Evolutionary conservation across 2,888 invertebrate species (phyloP).

Genomic region (Ypsolopha sequella): DNA sequence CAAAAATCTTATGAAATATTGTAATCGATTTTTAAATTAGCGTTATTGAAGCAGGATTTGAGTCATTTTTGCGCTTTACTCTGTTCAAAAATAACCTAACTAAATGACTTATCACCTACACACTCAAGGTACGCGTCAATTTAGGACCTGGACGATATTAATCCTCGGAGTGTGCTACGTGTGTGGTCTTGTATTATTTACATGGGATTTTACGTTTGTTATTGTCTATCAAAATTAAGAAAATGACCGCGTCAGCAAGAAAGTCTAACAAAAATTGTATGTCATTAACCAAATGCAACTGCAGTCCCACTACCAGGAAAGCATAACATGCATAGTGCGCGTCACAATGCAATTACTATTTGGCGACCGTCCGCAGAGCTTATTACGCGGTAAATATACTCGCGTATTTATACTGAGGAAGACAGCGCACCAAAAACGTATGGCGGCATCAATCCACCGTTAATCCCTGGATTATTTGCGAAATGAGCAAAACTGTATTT

Average conservation of each 20-base stretch:
- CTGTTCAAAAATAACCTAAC: not conserved
- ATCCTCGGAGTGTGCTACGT: constrained; percentile 43
- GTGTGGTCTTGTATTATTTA: constrained; percentile 46
- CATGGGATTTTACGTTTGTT: constrained; percentile 1
- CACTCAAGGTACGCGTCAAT: not conserved
- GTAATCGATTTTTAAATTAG: not conserved
- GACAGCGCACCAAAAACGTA: constrained; percentile 34
- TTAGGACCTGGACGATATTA: constrained; percentile 42
- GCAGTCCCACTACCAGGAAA: not conserved
- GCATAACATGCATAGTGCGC: not conserved
- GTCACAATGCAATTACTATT: constrained; percentile 3
- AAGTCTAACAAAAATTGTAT: too few species aligned
- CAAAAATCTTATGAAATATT: too few species aligned
- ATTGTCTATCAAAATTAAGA: too few species aligned
- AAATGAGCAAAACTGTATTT: constrained; percentile 50
- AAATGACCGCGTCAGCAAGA: too few species aligned
- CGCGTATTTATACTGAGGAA: constrained; percentile 34
- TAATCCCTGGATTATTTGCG: constrained; percentile 49
- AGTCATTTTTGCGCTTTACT: too few species aligned
- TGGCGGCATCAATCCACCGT: constrained; percentile 43
- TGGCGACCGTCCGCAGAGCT: constrained; percentile 10
- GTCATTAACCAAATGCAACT: too few species aligned
- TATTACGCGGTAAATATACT: constrained; percentile 27
- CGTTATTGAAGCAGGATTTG: not conserved
- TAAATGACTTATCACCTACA: constrained; percentile 1